These are phyloP conservation scores for Stratiomys singularior DNA, from an alignment of 2,888 invertebrate genomes.

Conservation along the genomic window DNA sequence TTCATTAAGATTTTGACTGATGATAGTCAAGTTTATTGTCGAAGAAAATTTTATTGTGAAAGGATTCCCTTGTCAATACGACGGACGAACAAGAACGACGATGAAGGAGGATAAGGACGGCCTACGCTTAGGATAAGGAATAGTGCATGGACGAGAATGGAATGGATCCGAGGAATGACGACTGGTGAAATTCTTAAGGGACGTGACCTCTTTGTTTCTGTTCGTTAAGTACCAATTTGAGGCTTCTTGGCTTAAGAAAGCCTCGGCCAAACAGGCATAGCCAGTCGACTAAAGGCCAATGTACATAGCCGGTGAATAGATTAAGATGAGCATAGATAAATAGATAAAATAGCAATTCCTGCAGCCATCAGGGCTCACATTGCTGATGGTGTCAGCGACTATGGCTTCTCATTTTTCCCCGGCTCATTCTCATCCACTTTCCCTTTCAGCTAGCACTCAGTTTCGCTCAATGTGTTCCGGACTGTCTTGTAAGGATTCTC, in stretches of 20 bases:
- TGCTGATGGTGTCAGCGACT: not conserved
- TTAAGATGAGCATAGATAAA: slow-evolving; percentile 7
- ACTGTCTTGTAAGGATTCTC: not conserved
- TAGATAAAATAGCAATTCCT: slow-evolving; percentile 1
- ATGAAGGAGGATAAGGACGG: slow-evolving; percentile 7
- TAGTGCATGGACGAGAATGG: no score
- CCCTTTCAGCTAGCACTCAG: not conserved
- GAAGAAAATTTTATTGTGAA: slow-evolving; percentile 40
- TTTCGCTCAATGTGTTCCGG: not conserved
- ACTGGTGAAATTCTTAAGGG: slow-evolving; percentile 25
- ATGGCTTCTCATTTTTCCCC: not conserved
- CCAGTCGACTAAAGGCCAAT: not conserved
- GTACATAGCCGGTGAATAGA: slow-evolving; percentile 10
- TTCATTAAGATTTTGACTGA: slow-evolving; percentile 42
- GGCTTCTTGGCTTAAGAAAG: not conserved
- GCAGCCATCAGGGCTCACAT: not conserved
- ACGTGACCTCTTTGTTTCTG: slow-evolving; percentile 40
- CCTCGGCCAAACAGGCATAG: not conserved
- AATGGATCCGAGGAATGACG: not conserved
- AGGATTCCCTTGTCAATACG: slow-evolving; percentile 35
- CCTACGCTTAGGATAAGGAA: not conserved
- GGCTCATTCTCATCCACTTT: not conserved
- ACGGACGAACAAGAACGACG: not conserved
- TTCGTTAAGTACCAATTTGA: slow-evolving; percentile 40
- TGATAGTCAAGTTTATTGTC: slow-evolving; percentile 33